Evolutionary conservation across 2,797 vertebrate species (phyloP), one percentile per base, ranked within the genome.

Genomic region (Knipowitschia caucasica): DNA sequence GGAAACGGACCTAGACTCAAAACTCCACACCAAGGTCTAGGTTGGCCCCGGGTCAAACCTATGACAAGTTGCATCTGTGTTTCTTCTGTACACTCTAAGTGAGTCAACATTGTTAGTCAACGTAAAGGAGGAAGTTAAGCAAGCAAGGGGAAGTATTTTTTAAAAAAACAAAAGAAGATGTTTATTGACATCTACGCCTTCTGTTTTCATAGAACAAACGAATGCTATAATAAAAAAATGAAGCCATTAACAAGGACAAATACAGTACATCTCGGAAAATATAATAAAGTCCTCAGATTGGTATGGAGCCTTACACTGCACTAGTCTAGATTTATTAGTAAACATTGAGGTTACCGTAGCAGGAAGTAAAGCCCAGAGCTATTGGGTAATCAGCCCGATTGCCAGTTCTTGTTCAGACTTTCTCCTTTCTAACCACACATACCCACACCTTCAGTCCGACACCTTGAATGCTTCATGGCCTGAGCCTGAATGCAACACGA

Each of bases 341-440:
- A 78, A 78, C 72, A 73, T 46, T 35, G 50, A n/a, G 33, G 25
- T 31, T 15, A 21, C 31, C 26, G 31, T 53, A 58, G 34, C 38
- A 60, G 58, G 69, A 73, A 71, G 61, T 56, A 30, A 4, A 71
- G 34, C 46, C 52, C 33, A 55, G 20, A 42, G 54, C 58, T 57
- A 57, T 65, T 77, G 62, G 15, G 71, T 40, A 60, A 67, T 45
- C 49, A 34, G 25, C 21, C 21, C 18, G 11, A 23, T 34, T 53
- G 72, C 68, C 71, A 67, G 12, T 46, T 53, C 15, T 56, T 52
- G 18, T 39, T 62, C 53, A 58, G 40, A 52, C 10, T 27, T 35
- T 10, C 18, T 34, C 7, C 44, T 29, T 11, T 8, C 8, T 5
- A 43, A 24, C 23, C 62, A 45, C 53, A 44, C 25, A 31, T 15